Conservation (phyloP, 2,888 invertebrate genomes). For the Scrobipalpa costella region DNA sequence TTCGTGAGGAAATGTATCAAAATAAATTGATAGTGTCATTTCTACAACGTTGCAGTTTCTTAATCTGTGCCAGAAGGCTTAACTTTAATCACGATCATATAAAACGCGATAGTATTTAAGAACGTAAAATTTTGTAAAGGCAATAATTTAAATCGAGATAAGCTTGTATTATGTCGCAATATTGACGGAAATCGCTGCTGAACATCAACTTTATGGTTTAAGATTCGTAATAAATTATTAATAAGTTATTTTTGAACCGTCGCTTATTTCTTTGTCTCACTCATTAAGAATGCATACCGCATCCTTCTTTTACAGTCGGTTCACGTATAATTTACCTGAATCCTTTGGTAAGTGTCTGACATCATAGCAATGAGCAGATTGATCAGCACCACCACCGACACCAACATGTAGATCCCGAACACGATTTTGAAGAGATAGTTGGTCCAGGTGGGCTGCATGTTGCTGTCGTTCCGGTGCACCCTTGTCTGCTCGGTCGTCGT, state of each 20-base stretch:
- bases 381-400: conserved; percentile 99
- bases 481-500: conserved; percentile 89
- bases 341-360: conserved; percentile 99
- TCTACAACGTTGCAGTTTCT: not conserved
- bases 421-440: conserved; percentile 93
- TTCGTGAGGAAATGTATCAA: not conserved
- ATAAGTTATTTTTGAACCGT: not conserved
- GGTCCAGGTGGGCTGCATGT: conserved; percentile 90
- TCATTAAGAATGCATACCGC: conserved; percentile 27
- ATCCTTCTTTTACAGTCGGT: conserved; percentile 24
- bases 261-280: conserved; percentile 12
- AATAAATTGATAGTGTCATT: conserved; percentile 4
- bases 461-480: conserved; percentile 83
- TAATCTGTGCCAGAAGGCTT: conserved; percentile 5
- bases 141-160: not conserved
- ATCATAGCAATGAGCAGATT: conserved; percentile 99
- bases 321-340: conserved; percentile 87
- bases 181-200: not conserved
- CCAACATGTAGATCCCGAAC: conserved; percentile 98
- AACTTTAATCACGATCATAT: not conserved
- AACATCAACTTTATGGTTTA: conserved; percentile 1
- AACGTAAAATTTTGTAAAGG: not conserved
- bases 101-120: not conserved
- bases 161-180: not conserved
- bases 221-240: not conserved